Base-by-base conservation (phyloP, 2,888 invertebrate species). In the Erannis defoliaria region DNA sequence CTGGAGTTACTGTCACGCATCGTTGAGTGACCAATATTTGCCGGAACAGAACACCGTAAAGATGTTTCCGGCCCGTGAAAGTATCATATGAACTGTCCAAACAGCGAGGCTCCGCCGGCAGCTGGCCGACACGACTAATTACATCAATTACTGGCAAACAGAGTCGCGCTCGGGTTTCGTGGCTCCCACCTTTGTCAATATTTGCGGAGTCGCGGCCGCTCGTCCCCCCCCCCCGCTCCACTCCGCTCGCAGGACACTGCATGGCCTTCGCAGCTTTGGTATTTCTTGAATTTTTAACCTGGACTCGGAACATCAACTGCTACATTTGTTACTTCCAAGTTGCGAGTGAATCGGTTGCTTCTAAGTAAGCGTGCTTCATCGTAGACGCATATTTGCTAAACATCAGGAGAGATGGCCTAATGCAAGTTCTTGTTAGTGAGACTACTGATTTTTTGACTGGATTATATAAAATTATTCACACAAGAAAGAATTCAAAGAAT, bases 71-170 rank as follows among this genome's bases (percentile, higher is more conserved):
- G 89, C 79, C 83, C 74, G 76, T 83, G 79, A 85, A 89, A 92
- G 92, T 93, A 92, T 93, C 91, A 86, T 88, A 88, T 91, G 84
- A 85, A 86, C 90, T 82, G 81, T 82, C 76, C 84, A 91, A 90
- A 93, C 87, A 90, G 73, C 76, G 38, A 81, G 82, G 83, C 83
- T 86, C 81, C 77, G 81, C 57, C 62, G 79, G 86, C 92, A 90
- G 92, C 90, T 92, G 92, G 78, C 78, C 88, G 91, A 92, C 90
- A 91, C 91, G 91, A 92, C 93, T 92, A 93, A 93, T 93, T 93
- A 93, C 93, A 88, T 91, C 93, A 92, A 93, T 93, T 90, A 92
- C 88, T 87, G 87, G 85, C 84, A 90, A 92, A 91, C 88, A 91
- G 76, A 73, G 76, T 72, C 66, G 73, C 69, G 85, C 82, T 92